These are phyloP conservation scores for Callopanchax toddi DNA, from an alignment of 2,113 vertebrate species.

Conservation along the genomic window DNA sequence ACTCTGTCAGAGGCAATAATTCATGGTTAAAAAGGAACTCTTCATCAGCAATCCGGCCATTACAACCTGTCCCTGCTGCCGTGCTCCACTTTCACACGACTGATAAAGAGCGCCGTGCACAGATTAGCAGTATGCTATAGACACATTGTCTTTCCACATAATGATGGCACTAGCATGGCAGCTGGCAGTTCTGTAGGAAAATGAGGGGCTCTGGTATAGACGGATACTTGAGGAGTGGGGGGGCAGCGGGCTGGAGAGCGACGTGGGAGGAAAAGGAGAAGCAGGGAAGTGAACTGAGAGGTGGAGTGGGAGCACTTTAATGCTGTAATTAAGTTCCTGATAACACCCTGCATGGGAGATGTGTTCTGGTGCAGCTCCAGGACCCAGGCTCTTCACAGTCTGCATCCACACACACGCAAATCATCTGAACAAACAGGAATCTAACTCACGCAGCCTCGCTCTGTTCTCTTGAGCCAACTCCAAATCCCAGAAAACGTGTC, in stretches of 20 bases:
- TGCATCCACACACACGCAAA: slow-evolving; percentile 26
- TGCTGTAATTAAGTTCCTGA: slow-evolving; percentile 78
- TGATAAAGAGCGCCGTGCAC: slow-evolving; percentile 14
- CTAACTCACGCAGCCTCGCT: slow-evolving; percentile 37
- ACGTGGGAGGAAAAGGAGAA: slow-evolving; percentile 20
- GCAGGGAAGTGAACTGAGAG: slow-evolving; percentile 42
- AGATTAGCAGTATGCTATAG: neutral
- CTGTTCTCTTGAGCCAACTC: slow-evolving; percentile 40
- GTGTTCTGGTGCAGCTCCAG: slow-evolving; percentile 73
- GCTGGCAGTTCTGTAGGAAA: slow-evolving; percentile 33
- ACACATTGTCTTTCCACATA: slow-evolving; percentile 1
- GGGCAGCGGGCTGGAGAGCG: neutral
- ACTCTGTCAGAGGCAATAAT: slow-evolving; percentile 51
- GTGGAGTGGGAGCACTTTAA: slow-evolving; percentile 71
- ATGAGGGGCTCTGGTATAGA: slow-evolving; percentile 13
- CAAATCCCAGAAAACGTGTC: slow-evolving; percentile 56
- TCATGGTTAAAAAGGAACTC: slow-evolving; percentile 37
- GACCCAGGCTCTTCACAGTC: slow-evolving; percentile 54
- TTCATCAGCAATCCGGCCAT: slow-evolving; percentile 30
- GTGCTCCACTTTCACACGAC: slow-evolving; percentile 21
- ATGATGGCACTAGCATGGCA: slow-evolving; percentile 20
- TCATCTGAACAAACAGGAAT: slow-evolving; percentile 53
- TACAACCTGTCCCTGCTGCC: slow-evolving; percentile 12
- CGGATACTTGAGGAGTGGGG: slow-evolving; percentile 27
- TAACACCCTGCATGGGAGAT: slow-evolving; percentile 75